Evolutionary conservation across 2,888 invertebrate species (phyloP), one percentile per base, ranked within the genome.

Genomic region (Dioctria linearis): DNA sequence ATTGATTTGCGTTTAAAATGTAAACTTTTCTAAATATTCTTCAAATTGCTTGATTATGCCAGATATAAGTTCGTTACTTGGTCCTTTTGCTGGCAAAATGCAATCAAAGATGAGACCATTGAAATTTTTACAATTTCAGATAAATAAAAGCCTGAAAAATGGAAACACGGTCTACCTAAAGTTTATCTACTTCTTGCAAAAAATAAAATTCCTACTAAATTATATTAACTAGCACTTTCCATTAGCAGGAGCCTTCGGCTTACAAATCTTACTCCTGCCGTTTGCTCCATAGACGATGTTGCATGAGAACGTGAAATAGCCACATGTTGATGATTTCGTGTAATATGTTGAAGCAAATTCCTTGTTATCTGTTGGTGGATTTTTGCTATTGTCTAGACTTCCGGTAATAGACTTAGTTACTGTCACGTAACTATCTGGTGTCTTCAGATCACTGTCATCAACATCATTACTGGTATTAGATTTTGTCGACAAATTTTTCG

Each of bases 301-400:
- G 86, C 96, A 96, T 0, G 95, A 94, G 87, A 96, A 96, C 2
- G 95, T 95, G 84, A 96, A 95, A 86, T 95, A 95, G 6, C 96
- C 96, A 86, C 96, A 96, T 2, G 94, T 95, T 2, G 95, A 95
- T 6, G 95, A 95, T 88, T 96, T 96, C 0, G 95, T 95, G 85
- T 95, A 96, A 88, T 95, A 96, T 0, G 94, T 94, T 83, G 94
- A 94, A 2, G 94, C 92, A 86, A 92, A 93, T 88, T 94, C 94
- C 86, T 94, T 93, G 82, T 94, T 93, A 80, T 92, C 92, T 85
- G 89, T 88, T 49, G 89, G 89, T 42, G 93, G 91, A 84, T 91
- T 91, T 85, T 91, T 91, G 63, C 90, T 90, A 79, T 90, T 90
- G 83, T 92, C 93, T 84, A 94, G 89, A 84, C 92, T 93, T 5